Base-by-base conservation (phyloP, 2,113 vertebrate genomes). In the Raja brachyura region DNA sequence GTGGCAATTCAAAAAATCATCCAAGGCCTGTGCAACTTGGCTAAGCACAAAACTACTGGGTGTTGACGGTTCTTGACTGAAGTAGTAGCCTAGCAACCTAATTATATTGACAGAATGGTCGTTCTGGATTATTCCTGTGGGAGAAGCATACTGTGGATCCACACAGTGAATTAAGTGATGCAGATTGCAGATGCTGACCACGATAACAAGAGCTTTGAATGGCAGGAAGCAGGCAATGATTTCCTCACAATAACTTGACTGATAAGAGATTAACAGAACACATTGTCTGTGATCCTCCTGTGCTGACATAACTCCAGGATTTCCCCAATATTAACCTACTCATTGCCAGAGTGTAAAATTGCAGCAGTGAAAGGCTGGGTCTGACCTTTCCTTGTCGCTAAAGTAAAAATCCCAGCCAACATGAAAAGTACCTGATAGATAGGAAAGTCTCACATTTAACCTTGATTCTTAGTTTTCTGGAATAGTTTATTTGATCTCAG, bases 181-280 rank as follows among this genome's bases (percentile, higher is more conserved):
- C 63, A 31, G 61, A 18, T 61, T 31, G 6, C 83, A 88, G 83
- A 88, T 88, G 83, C 25, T 88, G 83, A 14, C 20, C 59, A 3
- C 18, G 83, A 88, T 88, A 88, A 88, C 59, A 59, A 88, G n/a
- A 5, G 83, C 13, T 88, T 5, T 88, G 83, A 88, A 88, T 88
- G 59, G 83, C 83, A 88, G 83, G 83, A 88, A 88, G 59, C 28
- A 31, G n/a, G 83, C 59, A 14, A 61, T 63, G 83, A 31, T 88
- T 88, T 88, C 83, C 83, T 88, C 59, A n/a, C 28, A 88, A 31
- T 61, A 88, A 61, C 59, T 88, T 88, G 59, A 86, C 59, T 86
- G 83, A 86, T 86, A 86, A 31, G 48, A 63, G 28, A n/a, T 86
- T 28, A 31, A 13, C 83, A 63, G 59, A 88, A 88, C 28, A 63